A percentile compares a stretch with the other conserved stretches of the same genome.
phyloP scores from a whole-genome alignment of 2,888 invertebrate genomes.

The Caenorhabditis wallacei region DNA sequence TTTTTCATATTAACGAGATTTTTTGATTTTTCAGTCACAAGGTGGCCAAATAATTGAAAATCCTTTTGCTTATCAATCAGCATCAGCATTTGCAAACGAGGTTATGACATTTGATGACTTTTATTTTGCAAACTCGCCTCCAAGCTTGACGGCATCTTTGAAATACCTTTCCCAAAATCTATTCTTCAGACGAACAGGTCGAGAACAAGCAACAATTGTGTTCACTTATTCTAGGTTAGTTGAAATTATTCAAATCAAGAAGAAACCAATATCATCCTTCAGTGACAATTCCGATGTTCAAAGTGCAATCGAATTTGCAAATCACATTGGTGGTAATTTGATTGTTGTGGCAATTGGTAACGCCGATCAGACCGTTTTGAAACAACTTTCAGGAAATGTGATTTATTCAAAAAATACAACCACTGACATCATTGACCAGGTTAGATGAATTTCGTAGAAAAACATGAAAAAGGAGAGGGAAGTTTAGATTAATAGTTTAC shows the following conservation, averaged over 20 bases:
- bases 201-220: constrained; percentile 38
- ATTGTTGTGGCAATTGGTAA: constrained; percentile 51
- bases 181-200: constrained; percentile 11
- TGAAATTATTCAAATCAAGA: too few species aligned
- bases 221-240: constrained; percentile 58
- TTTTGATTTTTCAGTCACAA: constrained; percentile 12
- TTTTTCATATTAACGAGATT: not conserved
- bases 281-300: constrained; percentile 41
- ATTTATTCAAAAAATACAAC: constrained; percentile 46
- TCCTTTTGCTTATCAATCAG: constrained; percentile 44
- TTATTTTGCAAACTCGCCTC: constrained; percentile 44
- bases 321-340: constrained; percentile 48
- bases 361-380: constrained; percentile 35
- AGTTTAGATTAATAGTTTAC: constrained; percentile 39
- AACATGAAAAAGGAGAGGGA: not conserved
- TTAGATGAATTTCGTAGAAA: not conserved
- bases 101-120: constrained; percentile 44
- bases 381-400: constrained; percentile 55
- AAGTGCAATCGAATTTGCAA: constrained; percentile 32
- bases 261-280: not conserved
- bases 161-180: constrained; percentile 34
- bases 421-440: constrained; percentile 29
- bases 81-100: constrained; percentile 55
- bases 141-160: constrained; percentile 32
- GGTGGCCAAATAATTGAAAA: constrained; percentile 56